phyloP scores from a whole-genome alignment of 2,888 invertebrate species.

The Brenthis ino region DNA sequence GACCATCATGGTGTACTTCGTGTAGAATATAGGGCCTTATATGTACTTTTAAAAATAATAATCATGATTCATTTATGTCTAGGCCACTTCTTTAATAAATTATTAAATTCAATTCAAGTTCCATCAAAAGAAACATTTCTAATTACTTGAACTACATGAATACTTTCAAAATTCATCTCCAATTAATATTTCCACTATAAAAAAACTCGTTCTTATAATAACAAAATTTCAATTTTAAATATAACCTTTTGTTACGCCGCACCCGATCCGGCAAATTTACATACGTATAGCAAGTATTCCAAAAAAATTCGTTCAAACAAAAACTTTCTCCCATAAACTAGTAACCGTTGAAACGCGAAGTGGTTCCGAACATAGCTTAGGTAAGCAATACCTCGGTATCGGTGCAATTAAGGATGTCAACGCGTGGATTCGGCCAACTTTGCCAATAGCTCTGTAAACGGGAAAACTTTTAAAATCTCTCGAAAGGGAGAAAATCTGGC shows the following conservation, averaged over 20 bases:
- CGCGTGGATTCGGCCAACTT: slow-evolving; percentile 40
- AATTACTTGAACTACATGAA: too few relatives aligned
- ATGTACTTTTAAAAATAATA: neutral
- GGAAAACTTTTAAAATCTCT: slow-evolving; percentile 38
- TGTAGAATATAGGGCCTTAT: neutral
- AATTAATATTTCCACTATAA: neutral
- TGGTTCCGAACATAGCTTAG: slow-evolving; percentile 38
- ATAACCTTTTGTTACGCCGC: slow-evolving; percentile 6
- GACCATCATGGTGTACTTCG: neutral
- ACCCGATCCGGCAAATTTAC: slow-evolving; percentile 10
- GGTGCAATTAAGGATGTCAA: slow-evolving; percentile 48
- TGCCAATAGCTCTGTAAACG: slow-evolving; percentile 33
- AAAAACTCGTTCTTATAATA: slow-evolving; percentile 4
- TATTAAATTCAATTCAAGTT: too few relatives aligned
- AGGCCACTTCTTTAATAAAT: too few relatives aligned
- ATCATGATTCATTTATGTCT: neutral
- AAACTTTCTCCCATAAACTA: slow-evolving; percentile 29
- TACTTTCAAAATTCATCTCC: too few relatives aligned
- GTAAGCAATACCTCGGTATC: slow-evolving; percentile 40
- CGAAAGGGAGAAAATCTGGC: slow-evolving; percentile 26
- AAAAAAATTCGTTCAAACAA: slow-evolving; percentile 19
- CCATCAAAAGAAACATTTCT: too few relatives aligned
- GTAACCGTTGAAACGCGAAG: slow-evolving; percentile 36
- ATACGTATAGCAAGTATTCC: slow-evolving; percentile 19
- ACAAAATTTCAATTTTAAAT: slow-evolving; percentile 16